Conservation (phyloP, 2,113 vertebrate genomes). For the Elgaria multicarinata region DNA sequence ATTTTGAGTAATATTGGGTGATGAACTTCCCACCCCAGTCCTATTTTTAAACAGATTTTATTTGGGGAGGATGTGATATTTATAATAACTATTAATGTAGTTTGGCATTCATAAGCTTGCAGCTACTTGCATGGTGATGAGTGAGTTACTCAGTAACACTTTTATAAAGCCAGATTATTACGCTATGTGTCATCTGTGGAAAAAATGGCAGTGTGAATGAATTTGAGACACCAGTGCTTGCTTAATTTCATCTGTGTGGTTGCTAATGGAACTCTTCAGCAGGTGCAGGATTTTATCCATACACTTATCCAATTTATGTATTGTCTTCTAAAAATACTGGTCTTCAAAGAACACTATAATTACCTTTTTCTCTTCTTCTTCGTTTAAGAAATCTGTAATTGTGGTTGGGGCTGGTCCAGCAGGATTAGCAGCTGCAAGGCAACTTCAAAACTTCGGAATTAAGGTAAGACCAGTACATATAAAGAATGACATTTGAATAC, state of each 20-base stretch:
- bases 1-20: not conserved
- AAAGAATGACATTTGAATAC: conserved; percentile 1
- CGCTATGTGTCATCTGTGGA: not conserved
- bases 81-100: not conserved
- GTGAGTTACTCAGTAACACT: not conserved
- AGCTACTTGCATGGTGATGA: not conserved
- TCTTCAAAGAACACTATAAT: not conserved
- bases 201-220: not conserved
- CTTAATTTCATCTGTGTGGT: not conserved
- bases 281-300: not conserved
- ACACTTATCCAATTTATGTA: not conserved
- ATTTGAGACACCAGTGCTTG: not conserved
- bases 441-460: conserved; percentile 95
- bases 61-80: not conserved
- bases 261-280: not conserved
- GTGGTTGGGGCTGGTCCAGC: conserved; percentile 92
- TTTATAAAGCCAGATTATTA: not conserved
- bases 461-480: conserved; percentile 79
- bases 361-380: conserved; percentile 36
- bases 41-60: not conserved
- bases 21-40: no score
- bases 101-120: not conserved
- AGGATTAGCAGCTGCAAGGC: conserved; percentile 92
- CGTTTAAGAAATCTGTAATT: conserved; percentile 86
- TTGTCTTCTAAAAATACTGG: not conserved